phyloP scores from a whole-genome alignment of 2,113 vertebrate genomes.

The Pseudopipra pipra region DNA sequence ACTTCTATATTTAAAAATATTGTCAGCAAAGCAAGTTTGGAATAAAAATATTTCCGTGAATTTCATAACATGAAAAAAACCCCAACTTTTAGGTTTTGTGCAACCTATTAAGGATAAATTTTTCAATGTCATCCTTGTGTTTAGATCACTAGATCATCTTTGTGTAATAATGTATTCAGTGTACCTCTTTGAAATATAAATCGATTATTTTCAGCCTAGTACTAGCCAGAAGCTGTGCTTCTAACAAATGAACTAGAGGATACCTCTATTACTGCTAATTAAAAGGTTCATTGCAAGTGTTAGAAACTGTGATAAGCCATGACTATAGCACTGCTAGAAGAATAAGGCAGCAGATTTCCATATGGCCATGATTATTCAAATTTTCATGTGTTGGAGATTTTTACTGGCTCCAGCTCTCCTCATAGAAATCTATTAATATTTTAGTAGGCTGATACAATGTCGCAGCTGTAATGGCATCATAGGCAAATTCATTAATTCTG shows the following conservation, averaged over 20 bases:
- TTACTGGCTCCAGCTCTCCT: background rate
- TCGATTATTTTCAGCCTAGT: constrained; percentile 62
- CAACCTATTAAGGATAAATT: background rate
- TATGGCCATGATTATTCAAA: constrained; percentile 48
- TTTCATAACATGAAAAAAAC: background rate
- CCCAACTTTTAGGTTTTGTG: background rate
- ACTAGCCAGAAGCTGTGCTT: constrained; percentile 49
- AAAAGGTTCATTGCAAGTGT: constrained; percentile 54
- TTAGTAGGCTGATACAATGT: background rate
- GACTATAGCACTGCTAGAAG: background rate
- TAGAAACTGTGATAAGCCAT: constrained; percentile 35
- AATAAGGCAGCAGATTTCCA: constrained; percentile 25
- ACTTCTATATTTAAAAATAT: background rate
- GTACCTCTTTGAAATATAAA: constrained; percentile 46
- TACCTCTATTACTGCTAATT: constrained; percentile 57
- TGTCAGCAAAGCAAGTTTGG: background rate
- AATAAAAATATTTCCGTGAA: background rate
- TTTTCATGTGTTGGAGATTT: background rate
- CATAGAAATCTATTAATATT: background rate
- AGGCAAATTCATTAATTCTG: background rate
- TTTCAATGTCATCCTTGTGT: constrained; percentile 3
- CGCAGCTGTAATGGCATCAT: background rate
- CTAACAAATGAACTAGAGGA: constrained; percentile 57
- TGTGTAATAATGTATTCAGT: background rate
- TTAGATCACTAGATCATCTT: constrained; percentile 20